Base-by-base conservation (phyloP, 2,888 invertebrate species). In the Sisyra terminalis region DNA sequence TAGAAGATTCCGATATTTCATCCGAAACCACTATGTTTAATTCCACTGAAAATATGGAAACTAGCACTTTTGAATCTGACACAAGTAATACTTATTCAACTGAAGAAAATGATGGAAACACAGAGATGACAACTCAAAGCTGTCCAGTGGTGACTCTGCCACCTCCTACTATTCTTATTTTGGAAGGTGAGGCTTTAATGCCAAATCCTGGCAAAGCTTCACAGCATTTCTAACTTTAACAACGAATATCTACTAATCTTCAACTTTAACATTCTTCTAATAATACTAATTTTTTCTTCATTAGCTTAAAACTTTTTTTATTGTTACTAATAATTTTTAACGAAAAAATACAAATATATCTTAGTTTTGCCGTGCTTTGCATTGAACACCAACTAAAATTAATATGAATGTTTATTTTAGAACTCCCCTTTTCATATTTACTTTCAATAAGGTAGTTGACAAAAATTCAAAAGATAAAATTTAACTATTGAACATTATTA, bases 131-230 rank as follows among this genome's bases (percentile, higher is more conserved):
- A n/a, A 4, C 42, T 18, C 50, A 51, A 42, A 46, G 51, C 44
- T 61, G 63, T 58, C 60, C 57, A 49, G 64, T 57, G 49, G 51
- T 56, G 40, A 63, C 61, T 39, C 67, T 73, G 59, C 68, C 74
- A 58, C 70, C 77, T 63, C 76, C 74, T 57, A 68, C 81, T 61
- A 83, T 86, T 66, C 75, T 86, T 56, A 81, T 86, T 59, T 70
- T 86, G 59, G 85, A 86, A 86, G 86, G 86, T 86, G 78, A 39
- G 39, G 39, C 30, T 29, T 39, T 29, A 15, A 29, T 29, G 30
- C 37, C 37, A 37, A 15, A n/a, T 17, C 16, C 9, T 24, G 37
- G 37, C 37, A 11, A 37, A 18, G 37, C 37, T 37, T 37, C 37
- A 37, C 37, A 24, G 24, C 24, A 24, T 5, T 5, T 24, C 24